phyloP scores from a whole-genome alignment of 2,113 vertebrate genomes.

The Ophthalmolycus amberensis region DNA sequence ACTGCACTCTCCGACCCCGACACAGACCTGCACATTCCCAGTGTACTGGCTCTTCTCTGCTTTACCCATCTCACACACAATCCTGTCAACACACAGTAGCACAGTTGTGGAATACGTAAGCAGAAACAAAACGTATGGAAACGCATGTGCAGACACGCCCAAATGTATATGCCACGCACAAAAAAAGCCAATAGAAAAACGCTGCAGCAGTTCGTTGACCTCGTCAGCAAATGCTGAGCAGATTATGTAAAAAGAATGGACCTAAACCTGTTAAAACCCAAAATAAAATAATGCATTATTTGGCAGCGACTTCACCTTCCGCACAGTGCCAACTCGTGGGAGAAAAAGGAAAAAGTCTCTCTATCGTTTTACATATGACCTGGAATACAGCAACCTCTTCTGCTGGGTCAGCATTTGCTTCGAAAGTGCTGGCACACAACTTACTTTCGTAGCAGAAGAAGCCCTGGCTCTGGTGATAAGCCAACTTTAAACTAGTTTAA shows the following conservation, averaged over 20 bases:
- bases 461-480: slow-evolving; percentile 70
- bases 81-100: slow-evolving; percentile 82
- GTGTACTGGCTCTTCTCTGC: slow-evolving; percentile 95
- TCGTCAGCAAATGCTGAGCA: slow-evolving; percentile 4
- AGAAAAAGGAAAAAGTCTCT: slow-evolving; percentile 48
- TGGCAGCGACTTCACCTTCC: slow-evolving; percentile 18
- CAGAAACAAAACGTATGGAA: slow-evolving; percentile 3
- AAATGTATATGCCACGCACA: not conserved
- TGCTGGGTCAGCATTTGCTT: slow-evolving; percentile 70
- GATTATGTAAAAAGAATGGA: slow-evolving; percentile 28
- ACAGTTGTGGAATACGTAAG: slow-evolving; percentile 1
- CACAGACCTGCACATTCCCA: slow-evolving; percentile 93
- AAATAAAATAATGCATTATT: slow-evolving; percentile 49
- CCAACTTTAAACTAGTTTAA: slow-evolving; percentile 70
- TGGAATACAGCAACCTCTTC: slow-evolving; percentile 60
- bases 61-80: slow-evolving; percentile 97
- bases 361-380: slow-evolving; percentile 67
- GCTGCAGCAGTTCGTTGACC: not conserved
- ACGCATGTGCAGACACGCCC: slow-evolving; percentile 15
- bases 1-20: slow-evolving; percentile 90
- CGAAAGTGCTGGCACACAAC: slow-evolving; percentile 69
- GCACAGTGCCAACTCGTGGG: slow-evolving; percentile 35
- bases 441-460: slow-evolving; percentile 61
- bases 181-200: not conserved
- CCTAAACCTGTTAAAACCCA: slow-evolving; percentile 28